Evolutionary conservation across 2,113 vertebrate species (phyloP).

Genomic region (Plectropomus leopardus): DNA sequence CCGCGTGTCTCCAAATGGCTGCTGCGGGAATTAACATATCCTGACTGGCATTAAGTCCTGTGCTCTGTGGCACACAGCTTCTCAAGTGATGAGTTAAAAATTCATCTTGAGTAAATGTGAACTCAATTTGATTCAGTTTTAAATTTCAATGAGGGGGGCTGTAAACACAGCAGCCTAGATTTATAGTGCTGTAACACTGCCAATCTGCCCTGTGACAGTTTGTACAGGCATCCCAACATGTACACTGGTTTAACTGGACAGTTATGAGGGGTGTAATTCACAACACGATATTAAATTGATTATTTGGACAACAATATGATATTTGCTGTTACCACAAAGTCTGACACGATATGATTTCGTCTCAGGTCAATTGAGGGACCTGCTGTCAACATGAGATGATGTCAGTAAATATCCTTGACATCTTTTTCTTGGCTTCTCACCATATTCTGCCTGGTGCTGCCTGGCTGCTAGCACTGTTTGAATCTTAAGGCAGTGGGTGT

Average conservation of each 20-base stretch:
- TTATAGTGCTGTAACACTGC: not conserved
- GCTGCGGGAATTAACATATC: constrained; percentile 64
- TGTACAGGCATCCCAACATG: not conserved
- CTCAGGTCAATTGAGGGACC: no score
- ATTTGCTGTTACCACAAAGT: no score
- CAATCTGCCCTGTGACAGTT: constrained; percentile 1
- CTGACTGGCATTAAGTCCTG: constrained; percentile 40
- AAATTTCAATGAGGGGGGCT: not conserved
- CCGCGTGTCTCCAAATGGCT: constrained; percentile 66
- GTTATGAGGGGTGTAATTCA: not conserved
- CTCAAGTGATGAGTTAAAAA: constrained; percentile 41
- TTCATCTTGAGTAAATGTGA: constrained; percentile 47
- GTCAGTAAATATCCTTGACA: no score
- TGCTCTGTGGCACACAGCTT: constrained; percentile 19
- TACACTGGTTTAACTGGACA: not conserved
- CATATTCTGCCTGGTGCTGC: no score
- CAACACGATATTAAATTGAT: no score
- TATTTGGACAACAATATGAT: no score
- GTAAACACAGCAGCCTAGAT: not conserved
- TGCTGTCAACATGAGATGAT: no score
- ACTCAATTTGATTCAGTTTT: not conserved
- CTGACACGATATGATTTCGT: no score
- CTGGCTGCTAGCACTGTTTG: no score
- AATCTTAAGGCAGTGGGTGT: no score
- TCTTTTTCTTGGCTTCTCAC: no score